Base-by-base conservation (phyloP, 2,888 invertebrate genomes). In the Heliothis peltigera region DNA sequence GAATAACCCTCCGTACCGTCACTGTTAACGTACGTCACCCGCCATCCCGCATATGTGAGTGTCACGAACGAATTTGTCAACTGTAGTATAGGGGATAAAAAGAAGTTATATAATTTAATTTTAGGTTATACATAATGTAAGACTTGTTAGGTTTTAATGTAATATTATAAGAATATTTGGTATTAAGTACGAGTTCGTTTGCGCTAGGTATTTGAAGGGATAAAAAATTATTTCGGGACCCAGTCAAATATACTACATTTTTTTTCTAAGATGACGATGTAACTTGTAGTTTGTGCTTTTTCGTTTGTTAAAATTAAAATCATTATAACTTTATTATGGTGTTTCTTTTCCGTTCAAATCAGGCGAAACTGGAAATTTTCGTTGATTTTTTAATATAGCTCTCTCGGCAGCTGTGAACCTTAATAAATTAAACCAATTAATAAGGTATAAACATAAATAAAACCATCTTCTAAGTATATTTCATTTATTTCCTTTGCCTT, bases 261-360 rank as follows among this genome's bases (percentile, higher is more conserved):
- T 70, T 39, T 64, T 58, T 58, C 64, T 51, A 70, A 59, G 56
- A 65, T 64, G 68, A 66, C 10, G 64, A 64, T 74, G 70, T 74
- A 74, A 65, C 63, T 55, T 66, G 63, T 74, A 74, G 73, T 71
- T 66, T 68, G 65, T 72, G 80, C 73, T 77, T 80, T 35, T 81
- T 81, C 49, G 79, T 81, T 81, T 81, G 79, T 81, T 81, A 75
- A 64, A 77, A 81, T 73, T 79, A 81, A 80, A 81, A 79, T 79
- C 75, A 79, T 73, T 68, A 75, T 70, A 63, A 71, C 62, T 55
- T 32, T 62, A 47, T 49, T 17, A n/a, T 55, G 15, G 58, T 64
- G 25, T 75, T 70, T 75, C 18, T 44, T 70, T 73, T 15, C 21
- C n/a, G 15, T 39, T 12, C 25, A 10, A 32, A 8, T 32, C 8